Percentiles rank a stretch among this genome's conserved stretches.
These are phyloP conservation scores for Megaptera novaeangliae DNA, from an alignment of 2,113 vertebrate genomes.

Conservation along the genomic window DNA sequence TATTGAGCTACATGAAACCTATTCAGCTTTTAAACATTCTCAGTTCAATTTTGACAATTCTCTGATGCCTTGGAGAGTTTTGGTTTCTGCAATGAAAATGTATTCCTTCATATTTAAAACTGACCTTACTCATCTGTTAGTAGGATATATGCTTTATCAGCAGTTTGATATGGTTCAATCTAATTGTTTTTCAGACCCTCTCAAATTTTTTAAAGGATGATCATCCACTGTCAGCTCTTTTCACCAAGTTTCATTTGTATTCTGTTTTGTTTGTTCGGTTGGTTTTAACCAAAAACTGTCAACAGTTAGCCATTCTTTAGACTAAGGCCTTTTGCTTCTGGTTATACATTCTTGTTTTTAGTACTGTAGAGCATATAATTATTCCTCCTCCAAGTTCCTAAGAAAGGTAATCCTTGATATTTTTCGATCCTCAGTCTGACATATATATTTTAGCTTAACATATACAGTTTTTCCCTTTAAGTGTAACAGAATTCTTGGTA, in stretches of 20 bases:
- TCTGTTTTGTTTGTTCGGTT: not conserved
- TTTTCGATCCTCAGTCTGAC: not conserved
- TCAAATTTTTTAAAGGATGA: not conserved
- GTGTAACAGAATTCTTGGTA: not conserved
- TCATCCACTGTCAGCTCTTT: not conserved
- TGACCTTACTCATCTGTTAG: not conserved
- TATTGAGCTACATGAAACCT: not conserved
- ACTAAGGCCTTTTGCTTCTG: not conserved
- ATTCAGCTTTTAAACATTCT: not conserved
- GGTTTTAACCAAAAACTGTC: not conserved
- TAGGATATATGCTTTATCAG: not conserved
- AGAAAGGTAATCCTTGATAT: slow-evolving; percentile 16
- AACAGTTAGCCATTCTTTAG: slow-evolving; percentile 9
- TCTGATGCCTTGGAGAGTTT: not conserved
- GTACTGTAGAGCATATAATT: not conserved
- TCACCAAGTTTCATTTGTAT: slow-evolving; percentile 12
- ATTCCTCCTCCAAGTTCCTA: slow-evolving; percentile 18
- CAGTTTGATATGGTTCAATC: not conserved
- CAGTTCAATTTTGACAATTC: not conserved
- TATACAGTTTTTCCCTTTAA: not conserved
- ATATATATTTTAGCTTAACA: not conserved
- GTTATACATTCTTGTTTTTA: not conserved
- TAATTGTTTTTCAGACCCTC: not conserved
- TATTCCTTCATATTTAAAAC: not conserved
- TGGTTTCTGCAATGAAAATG: slow-evolving; percentile 21